Conservation (phyloP, 2,113 vertebrate genomes). For the Strix aluco region DNA sequence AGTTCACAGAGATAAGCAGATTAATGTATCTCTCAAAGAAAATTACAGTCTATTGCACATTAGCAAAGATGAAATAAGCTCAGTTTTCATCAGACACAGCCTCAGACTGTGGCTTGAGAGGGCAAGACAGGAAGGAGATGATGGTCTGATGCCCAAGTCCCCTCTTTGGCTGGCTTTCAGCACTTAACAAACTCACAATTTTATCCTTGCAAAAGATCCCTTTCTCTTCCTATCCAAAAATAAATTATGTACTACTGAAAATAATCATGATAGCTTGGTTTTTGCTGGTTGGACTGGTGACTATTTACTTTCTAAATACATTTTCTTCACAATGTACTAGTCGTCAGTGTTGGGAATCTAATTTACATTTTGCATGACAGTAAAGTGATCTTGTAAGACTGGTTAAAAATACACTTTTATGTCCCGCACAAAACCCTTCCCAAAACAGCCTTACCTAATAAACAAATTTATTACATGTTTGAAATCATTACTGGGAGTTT, state of each 20-base stretch:
- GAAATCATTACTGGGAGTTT: neutral
- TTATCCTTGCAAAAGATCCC: neutral
- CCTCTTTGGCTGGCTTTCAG: neutral
- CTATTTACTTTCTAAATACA: neutral
- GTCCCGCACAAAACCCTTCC: neutral
- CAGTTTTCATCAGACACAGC: constrained; percentile 4
- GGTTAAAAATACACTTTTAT: neutral
- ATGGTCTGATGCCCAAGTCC: neutral
- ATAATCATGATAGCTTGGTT: neutral
- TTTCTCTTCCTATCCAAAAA: neutral
- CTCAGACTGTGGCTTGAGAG: neutral
- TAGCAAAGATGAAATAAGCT: constrained; percentile 32
- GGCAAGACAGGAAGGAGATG: neutral
- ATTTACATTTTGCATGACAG: neutral
- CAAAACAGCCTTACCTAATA: neutral
- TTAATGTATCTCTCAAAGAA: constrained; percentile 24
- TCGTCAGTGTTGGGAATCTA: neutral
- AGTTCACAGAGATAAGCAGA: constrained; percentile 21
- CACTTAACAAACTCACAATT: neutral
- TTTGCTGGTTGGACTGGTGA: neutral
- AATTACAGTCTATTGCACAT: neutral
- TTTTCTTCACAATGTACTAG: neutral
- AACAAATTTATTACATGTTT: neutral
- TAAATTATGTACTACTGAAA: neutral
- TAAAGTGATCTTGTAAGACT: neutral